Conservation (phyloP, 2,113 vertebrate species). For the Turnix velox region DNA sequence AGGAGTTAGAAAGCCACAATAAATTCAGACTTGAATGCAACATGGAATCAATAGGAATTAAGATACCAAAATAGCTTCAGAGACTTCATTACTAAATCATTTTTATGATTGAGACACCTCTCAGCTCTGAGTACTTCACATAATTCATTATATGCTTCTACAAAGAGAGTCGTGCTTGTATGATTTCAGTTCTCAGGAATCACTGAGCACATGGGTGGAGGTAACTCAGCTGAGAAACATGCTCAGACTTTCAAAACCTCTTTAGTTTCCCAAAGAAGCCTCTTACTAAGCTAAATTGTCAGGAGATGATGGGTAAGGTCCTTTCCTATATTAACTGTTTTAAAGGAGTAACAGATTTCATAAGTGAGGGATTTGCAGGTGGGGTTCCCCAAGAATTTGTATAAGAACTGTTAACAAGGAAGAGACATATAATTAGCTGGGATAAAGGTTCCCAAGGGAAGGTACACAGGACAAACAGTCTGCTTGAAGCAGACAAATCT, state of each 20-base stretch:
- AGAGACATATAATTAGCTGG: background rate
- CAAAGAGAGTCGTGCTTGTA: background rate
- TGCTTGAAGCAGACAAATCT: background rate
- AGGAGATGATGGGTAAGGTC: background rate
- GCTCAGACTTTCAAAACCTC: background rate
- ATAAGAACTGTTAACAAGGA: background rate
- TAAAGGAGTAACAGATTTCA: background rate
- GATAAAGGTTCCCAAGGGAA: background rate
- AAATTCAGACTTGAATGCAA: background rate
- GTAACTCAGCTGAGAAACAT: background rate
- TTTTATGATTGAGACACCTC: background rate
- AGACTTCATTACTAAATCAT: slow-evolving; percentile 1
- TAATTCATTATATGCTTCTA: background rate
- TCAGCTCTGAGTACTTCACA: background rate
- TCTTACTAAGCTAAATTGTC: background rate
- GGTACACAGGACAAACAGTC: background rate
- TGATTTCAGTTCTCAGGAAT: background rate
- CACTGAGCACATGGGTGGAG: background rate
- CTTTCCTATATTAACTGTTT: background rate
- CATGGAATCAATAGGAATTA: background rate
- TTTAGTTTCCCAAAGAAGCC: background rate
- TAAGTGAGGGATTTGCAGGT: background rate
- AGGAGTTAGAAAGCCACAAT: background rate
- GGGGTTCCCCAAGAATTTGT: background rate
- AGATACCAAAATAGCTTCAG: background rate